phyloP scores from a whole-genome alignment of 2,113 vertebrate species.

The Carassius auratus region DNA sequence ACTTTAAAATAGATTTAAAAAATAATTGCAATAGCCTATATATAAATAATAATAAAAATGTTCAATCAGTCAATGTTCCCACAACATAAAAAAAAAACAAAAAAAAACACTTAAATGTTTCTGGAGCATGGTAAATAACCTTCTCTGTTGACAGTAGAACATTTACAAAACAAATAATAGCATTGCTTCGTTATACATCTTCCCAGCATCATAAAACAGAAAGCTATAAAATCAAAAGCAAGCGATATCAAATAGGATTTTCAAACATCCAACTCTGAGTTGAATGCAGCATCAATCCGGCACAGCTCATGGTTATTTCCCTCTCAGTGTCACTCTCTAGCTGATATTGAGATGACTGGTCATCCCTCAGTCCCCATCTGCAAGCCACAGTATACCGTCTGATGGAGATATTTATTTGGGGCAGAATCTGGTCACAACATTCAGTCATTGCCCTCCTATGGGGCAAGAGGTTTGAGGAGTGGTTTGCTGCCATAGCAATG shows the following conservation, averaged over 20 bases:
- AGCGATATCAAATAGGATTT: neutral
- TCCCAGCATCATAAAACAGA: neutral
- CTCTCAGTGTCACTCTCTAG: neutral
- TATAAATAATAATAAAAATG: too few species aligned
- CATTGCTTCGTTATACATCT: neutral
- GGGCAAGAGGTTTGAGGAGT: constrained; percentile 52
- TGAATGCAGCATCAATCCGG: neutral
- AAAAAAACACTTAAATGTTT: neutral
- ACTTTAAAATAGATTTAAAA: too few species aligned
- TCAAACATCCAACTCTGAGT: neutral
- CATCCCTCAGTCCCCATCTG: neutral
- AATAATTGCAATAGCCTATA: too few species aligned
- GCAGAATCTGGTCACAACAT: neutral
- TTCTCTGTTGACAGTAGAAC: neutral
- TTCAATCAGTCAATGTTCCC: too few species aligned
- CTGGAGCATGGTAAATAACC: neutral
- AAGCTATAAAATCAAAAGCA: neutral
- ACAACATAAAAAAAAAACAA: too few species aligned
- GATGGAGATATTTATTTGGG: constrained; percentile 33
- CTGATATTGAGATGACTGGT: neutral
- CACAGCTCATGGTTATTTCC: neutral
- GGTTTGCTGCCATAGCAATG: constrained; percentile 61
- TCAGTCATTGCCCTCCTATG: constrained; percentile 4
- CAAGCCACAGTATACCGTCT: neutral
- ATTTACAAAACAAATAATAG: neutral